Evolutionary conservation across 2,797 vertebrate genomes (phyloP), one percentile per base, ranked within the genome.

Genomic region (Molossus alvarezi): DNA sequence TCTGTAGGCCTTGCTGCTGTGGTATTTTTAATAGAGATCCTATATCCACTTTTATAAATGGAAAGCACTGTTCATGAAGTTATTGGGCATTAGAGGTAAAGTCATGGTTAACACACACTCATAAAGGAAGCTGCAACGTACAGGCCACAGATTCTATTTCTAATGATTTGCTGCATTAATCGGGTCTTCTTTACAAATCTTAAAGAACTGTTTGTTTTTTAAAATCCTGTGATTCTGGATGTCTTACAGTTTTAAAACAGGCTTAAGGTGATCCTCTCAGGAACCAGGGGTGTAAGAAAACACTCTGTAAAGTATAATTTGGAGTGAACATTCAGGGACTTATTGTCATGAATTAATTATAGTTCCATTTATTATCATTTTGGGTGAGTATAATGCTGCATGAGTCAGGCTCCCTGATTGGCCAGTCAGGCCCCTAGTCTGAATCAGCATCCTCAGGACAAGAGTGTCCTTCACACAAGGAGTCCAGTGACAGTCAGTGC

Each of bases 241-340:
- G 51, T 80, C 41, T n/a, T 65, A 29, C 21, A 75, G 25, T 88
- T 94, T 86, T 80, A 77, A 94, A 92, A 89, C 71, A 91, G 64
- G 7, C 20, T 76, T 80, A 65, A 83, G 29, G 5, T 3, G 53
- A 3, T 55, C 62, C 57, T 67, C 13, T 67, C 29, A 73, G 57
- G n/a, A 87, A 84, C 15, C 17, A 41, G 21, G 37, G 18, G 5
- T 82, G 37, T 84, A 45, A 83, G 64, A 80, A 87, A 87, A 55
- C 9, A 20, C n/a, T 90, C 77, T 41, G 57, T 60, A 45, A 86
- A 76, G 60, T 62, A 45, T 72, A 48, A 48, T 62, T 75, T 58
- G 72, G 67, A 64, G 23, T 62, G 72, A 75, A 60, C 29, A 9
- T 12, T 37, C 4, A 25, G 84, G 76, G 67, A 18, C 13, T 60